phyloP scores from a whole-genome alignment of 2,888 invertebrate species.

The Dicyrtoma fusca region DNA sequence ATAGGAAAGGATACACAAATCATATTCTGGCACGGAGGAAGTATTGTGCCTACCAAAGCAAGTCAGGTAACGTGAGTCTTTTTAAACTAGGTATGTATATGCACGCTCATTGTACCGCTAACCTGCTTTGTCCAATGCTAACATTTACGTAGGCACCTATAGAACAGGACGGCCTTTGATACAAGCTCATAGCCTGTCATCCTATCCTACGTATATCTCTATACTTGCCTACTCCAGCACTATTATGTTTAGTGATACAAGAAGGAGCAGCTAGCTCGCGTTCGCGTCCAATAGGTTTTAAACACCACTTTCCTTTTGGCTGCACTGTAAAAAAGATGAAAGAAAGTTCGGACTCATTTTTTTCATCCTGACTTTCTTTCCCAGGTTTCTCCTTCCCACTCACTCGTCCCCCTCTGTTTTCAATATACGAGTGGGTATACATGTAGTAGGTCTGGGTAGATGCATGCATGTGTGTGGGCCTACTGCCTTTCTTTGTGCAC shows the following conservation, averaged over 20 bases:
- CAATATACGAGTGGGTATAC: too few species aligned
- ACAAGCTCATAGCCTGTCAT: too few species aligned
- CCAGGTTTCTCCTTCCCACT: not conserved
- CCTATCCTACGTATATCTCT: not conserved
- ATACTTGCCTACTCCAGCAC: not conserved
- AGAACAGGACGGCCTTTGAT: too few species aligned
- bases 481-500: not conserved
- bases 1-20: too few species aligned
- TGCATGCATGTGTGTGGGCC: not conserved
- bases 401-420: constrained; percentile 4
- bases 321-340: constrained; percentile 20
- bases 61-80: too few species aligned
- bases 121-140: too few species aligned
- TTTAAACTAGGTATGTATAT: too few species aligned
- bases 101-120: too few species aligned
- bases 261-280: not conserved
- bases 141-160: too few species aligned
- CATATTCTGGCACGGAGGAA: too few species aligned
- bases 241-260: constrained; percentile 12
- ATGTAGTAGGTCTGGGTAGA: too few species aligned
- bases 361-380: constrained; percentile 6
- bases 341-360: constrained; percentile 21
- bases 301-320: constrained; percentile 8
- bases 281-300: not conserved
- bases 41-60: too few species aligned